Conservation (phyloP, 2,888 invertebrate genomes). For the Drosophila affinis region DNA sequence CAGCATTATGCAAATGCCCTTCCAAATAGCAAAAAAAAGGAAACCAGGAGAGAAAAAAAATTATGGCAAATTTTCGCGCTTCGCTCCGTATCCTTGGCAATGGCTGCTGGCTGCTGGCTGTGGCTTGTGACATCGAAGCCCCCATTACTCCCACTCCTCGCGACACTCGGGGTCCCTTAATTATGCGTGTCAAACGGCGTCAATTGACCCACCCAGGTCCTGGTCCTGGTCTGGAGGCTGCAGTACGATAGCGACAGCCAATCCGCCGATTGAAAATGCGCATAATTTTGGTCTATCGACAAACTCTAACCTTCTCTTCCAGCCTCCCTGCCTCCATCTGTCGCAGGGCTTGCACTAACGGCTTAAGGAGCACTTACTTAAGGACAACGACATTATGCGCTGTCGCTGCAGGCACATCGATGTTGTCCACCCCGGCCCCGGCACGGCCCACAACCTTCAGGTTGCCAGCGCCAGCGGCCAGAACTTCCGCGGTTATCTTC, state of each 20-base stretch:
- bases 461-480: conserved; percentile 88
- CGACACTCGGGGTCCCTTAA: conserved; percentile 52
- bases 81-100: conserved; percentile 32
- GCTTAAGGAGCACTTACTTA: conserved; percentile 88
- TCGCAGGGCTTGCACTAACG: conserved; percentile 5
- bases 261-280: conserved; percentile 38
- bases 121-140: conserved; percentile 21
- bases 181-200: conserved; percentile 69
- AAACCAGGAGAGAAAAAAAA: conserved; percentile 5
- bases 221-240: conserved; percentile 14
- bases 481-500: conserved; percentile 94
- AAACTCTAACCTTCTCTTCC: not conserved
- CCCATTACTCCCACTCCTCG: not conserved
- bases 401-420: conserved; percentile 94
- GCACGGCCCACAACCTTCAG: conserved; percentile 96
- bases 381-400: conserved; percentile 93
- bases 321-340: not conserved
- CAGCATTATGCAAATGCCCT: conserved; percentile 71
- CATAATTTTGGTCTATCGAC: conserved; percentile 36
- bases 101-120: conserved; percentile 4
- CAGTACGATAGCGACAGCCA: conserved; percentile 29
- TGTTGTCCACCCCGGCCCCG: conserved; percentile 99
- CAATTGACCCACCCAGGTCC: conserved; percentile 55
- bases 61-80: conserved; percentile 42
- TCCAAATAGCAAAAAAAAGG: not conserved